Conservation (phyloP, 1,140 invertebrate species). For the Drosophila saltans region DNA sequence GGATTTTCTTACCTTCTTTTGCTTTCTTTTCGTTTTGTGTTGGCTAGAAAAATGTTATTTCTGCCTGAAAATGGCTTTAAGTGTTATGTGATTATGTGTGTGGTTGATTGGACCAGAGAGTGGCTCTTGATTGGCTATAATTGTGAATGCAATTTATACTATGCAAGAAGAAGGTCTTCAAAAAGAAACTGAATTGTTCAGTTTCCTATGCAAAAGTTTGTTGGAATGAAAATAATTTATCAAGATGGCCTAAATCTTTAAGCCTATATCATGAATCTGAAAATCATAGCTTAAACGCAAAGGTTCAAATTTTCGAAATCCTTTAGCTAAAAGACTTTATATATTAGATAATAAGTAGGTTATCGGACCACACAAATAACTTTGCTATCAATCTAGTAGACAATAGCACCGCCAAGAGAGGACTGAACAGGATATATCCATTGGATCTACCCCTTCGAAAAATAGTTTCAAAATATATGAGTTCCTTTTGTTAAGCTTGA, state of each 20-base stretch:
- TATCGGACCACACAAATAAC: too few relatives aligned
- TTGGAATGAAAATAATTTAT: neutral
- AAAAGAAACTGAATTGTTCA: neutral
- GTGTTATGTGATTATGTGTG: conserved; percentile 72
- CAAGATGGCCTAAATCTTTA: neutral
- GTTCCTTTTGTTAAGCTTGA: too few relatives aligned
- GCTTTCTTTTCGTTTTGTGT: neutral
- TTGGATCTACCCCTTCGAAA: too few relatives aligned
- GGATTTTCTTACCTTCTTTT: conserved; percentile 11
- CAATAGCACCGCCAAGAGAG: too few relatives aligned
- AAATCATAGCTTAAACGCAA: too few relatives aligned
- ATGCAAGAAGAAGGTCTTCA: neutral
- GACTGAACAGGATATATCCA: too few relatives aligned
- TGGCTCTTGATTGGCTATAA: conserved; percentile 14
- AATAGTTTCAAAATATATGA: too few relatives aligned
- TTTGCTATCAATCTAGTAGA: too few relatives aligned
- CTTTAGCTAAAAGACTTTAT: too few relatives aligned
- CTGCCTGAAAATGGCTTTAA: conserved; percentile 58
- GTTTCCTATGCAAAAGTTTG: neutral
- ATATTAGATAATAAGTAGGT: too few relatives aligned
- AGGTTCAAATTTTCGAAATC: too few relatives aligned
- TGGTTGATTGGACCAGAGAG: neutral
- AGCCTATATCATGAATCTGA: neutral
- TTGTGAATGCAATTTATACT: conserved; percentile 22
- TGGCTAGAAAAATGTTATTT: conserved; percentile 21